Percentiles rank a stretch among this genome's conserved stretches.
These are phyloP conservation scores for Trachelus tabidus DNA, from an alignment of 2,888 invertebrate species.

Conservation along the genomic window DNA sequence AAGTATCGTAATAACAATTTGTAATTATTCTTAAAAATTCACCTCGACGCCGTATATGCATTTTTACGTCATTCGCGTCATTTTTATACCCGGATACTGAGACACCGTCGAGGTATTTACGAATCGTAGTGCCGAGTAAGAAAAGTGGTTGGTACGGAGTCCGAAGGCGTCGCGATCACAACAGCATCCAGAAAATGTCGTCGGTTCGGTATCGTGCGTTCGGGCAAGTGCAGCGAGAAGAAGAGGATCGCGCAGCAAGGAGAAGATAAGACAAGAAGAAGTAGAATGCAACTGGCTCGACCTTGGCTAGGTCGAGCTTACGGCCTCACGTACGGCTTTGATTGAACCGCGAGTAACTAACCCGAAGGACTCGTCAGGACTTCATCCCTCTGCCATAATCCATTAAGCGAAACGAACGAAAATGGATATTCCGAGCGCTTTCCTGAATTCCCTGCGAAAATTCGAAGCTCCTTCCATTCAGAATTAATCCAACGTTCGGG, in stretches of 20 bases:
- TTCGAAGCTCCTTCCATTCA: constrained; percentile 32
- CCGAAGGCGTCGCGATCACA: background rate
- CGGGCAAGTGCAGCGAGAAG: background rate
- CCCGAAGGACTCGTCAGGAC: background rate
- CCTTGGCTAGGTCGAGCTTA: constrained; percentile 64
- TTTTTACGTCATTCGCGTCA: background rate
- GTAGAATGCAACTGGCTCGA: constrained; percentile 61
- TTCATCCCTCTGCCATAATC: background rate
- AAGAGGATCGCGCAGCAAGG: constrained; percentile 25
- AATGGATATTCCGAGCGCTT: background rate
- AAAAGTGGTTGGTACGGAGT: background rate
- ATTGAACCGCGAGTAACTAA: constrained; percentile 48
- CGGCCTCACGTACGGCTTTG: constrained; percentile 52
- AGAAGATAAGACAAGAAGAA: constrained; percentile 59
- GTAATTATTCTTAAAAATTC: background rate
- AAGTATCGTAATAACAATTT: background rate
- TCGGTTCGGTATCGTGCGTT: constrained; percentile 47
- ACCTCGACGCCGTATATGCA: background rate
- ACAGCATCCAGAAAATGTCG: constrained; percentile 54
- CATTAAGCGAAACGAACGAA: background rate
- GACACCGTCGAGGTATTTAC: background rate
- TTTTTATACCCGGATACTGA: background rate
- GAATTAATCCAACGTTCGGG: constrained; percentile 50
- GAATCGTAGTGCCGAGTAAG: background rate
- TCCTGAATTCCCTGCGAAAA: background rate